Evolutionary conservation across 2,888 invertebrate genomes (phyloP).

Genomic region (Apodemia zela): DNA sequence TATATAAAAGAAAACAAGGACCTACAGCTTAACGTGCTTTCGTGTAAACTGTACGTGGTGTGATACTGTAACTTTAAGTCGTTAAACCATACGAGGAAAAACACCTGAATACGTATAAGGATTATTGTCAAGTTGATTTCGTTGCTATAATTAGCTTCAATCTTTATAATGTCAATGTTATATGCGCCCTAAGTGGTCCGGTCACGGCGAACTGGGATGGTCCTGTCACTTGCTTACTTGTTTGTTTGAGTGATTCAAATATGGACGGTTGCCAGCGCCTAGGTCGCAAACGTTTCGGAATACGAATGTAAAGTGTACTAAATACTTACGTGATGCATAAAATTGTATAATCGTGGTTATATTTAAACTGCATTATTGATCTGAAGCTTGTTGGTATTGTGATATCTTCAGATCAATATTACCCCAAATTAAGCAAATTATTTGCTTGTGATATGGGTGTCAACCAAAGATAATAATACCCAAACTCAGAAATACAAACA

Average conservation of each 20-base stretch:
- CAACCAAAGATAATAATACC: too few relatives aligned
- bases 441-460: too few relatives aligned
- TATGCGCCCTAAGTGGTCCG: conserved; percentile 30
- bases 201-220: conserved; percentile 47
- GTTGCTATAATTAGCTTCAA: neutral
- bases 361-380: neutral
- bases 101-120: neutral
- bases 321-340: neutral
- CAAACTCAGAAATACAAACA: too few relatives aligned
- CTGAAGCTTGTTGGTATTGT: too few relatives aligned
- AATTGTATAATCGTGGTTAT: neutral
- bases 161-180: conserved; percentile 22
- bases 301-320: conserved; percentile 3
- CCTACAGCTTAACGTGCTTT: too few relatives aligned
- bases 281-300: conserved; percentile 16
- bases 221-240: conserved; percentile 36
- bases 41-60: too few relatives aligned
- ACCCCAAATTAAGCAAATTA: too few relatives aligned
- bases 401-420: too few relatives aligned
- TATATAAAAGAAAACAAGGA: too few relatives aligned
- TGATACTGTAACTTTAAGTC: too few relatives aligned
- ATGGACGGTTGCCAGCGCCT: conserved; percentile 34
- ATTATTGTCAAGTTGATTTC: neutral
- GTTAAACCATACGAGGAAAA: neutral
- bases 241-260: conserved; percentile 23